Base-by-base conservation (phyloP, 2,888 invertebrate genomes). In the Malthinus seriepunctatus region DNA sequence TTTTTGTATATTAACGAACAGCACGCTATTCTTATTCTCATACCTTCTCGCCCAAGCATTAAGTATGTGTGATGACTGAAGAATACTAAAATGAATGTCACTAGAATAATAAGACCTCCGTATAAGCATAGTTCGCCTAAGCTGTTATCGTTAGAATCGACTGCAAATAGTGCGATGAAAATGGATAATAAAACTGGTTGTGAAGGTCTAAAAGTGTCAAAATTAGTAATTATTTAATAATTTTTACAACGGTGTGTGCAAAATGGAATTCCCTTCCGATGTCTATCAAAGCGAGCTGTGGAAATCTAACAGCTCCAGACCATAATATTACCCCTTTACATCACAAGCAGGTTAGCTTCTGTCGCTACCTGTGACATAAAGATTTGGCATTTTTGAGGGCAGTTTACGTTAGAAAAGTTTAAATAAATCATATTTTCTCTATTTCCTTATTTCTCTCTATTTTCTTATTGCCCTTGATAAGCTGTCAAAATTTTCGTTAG, bases 1-100 rank as follows among this genome's bases (percentile, higher is more conserved):
- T 92, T 92, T 80, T 89, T 84, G 72, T 90, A 91, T 58, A 92
- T 73, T 8, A 92, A 75, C 0, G 89, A 87, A 69, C 89, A 89
- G 67, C 87, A 83, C 0, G 90, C 89, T 56, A 91, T 82, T 68
- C 91, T 79, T 49, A 90, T 78, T 72, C 86, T 78, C 89, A 90
- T 88, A 46, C 92, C 91, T 35, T 89, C 81, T 63, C 85, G 81
- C 63, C 81, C 77, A 71, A 83, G 81, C 32, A 80, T 78, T 62
- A 85, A 74, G 51, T 74, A 76, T n/a, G 79, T 66, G 65, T 86
- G 89, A 73, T 91, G 91, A 64, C 85, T 81, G 54, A 87, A 48
- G 37, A 68, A 66, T 5, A 66, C 53, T 3, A 57, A 39, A 9
- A 64, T 14, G 12, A 63, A 15, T 5, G 63, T 60, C 15, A 63